Conservation (phyloP, 1,140 invertebrate genomes). For the Pectinophora gossypiella region DNA sequence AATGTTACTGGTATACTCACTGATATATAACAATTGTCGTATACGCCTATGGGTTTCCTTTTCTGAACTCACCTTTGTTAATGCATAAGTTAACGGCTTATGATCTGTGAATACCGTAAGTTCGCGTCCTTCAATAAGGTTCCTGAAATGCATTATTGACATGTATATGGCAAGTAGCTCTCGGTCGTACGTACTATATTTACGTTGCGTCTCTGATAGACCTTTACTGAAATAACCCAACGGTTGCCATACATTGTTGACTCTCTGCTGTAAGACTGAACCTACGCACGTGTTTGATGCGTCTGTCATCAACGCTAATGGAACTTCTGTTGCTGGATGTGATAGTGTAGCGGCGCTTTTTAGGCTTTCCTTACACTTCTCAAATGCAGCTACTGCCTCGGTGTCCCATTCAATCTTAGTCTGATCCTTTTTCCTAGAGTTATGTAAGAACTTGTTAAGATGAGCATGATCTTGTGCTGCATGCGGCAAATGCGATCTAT, state of each 20-base stretch:
- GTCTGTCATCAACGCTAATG: conserved; percentile 20
- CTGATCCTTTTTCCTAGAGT: too few species aligned
- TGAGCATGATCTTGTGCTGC: too few species aligned
- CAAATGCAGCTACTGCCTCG: too few species aligned
- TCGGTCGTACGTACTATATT: conserved; percentile 31
- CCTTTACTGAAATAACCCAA: conserved; percentile 46
- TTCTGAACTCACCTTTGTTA: background rate
- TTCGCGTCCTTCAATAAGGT: conserved; percentile 25
- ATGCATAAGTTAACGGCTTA: background rate
- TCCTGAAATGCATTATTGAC: conserved; percentile 33
- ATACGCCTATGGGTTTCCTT: conserved; percentile 16
- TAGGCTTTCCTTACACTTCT: too few species aligned
- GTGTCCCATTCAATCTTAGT: too few species aligned
- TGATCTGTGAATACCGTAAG: conserved; percentile 30
- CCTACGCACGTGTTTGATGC: conserved; percentile 35
- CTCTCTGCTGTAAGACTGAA: conserved; percentile 24
- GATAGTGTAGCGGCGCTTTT: too few species aligned
- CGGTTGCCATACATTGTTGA: conserved; percentile 21
- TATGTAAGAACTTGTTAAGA: too few species aligned
- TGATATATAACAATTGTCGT: conserved; percentile 4
- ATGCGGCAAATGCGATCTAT: too few species aligned
- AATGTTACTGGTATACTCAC: conserved; percentile 6
- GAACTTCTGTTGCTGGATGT: conserved; percentile 4
- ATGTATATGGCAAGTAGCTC: conserved; percentile 31
- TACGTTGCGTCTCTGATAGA: conserved; percentile 12